Evolutionary conservation across 2,113 vertebrate genomes (phyloP).

Genomic region (Petrocephalus microphthalmus): DNA sequence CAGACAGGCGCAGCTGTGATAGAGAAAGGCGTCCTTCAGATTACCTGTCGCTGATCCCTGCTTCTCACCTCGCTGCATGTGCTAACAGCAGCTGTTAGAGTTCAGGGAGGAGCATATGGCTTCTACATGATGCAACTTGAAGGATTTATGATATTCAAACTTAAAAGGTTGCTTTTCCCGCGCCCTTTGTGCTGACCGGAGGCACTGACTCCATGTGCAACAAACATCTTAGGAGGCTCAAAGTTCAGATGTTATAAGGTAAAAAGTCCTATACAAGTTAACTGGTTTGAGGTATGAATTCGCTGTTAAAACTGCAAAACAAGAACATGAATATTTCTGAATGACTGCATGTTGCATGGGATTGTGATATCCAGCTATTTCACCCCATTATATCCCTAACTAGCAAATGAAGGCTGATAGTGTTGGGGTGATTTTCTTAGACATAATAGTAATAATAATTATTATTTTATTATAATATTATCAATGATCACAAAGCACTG

Average conservation of each 20-base stretch:
- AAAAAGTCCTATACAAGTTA: background rate
- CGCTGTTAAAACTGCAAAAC: background rate
- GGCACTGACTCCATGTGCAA: background rate
- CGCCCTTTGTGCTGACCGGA: background rate
- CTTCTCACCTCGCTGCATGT: background rate
- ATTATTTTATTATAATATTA: background rate
- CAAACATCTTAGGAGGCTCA: background rate
- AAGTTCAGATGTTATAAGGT: background rate
- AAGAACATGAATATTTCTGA: background rate
- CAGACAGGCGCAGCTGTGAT: background rate
- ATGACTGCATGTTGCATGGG: background rate
- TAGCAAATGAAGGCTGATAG: background rate
- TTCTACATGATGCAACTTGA: background rate
- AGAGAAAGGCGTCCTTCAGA: background rate
- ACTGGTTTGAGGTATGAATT: background rate
- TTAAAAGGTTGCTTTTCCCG: background rate
- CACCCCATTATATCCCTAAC: background rate
- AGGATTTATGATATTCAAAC: conserved; percentile 2
- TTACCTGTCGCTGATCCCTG: background rate
- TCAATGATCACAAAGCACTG: background rate
- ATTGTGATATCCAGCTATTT: background rate
- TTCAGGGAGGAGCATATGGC: background rate
- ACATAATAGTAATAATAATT: too few relatives aligned
- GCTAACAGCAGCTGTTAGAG: background rate
- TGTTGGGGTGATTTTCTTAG: too few relatives aligned